A percentile compares a stretch with the other conserved stretches of the same genome.
These are phyloP conservation scores for Eciton burchellii DNA, from an alignment of 1,140 invertebrate species.

Conservation along the genomic window DNA sequence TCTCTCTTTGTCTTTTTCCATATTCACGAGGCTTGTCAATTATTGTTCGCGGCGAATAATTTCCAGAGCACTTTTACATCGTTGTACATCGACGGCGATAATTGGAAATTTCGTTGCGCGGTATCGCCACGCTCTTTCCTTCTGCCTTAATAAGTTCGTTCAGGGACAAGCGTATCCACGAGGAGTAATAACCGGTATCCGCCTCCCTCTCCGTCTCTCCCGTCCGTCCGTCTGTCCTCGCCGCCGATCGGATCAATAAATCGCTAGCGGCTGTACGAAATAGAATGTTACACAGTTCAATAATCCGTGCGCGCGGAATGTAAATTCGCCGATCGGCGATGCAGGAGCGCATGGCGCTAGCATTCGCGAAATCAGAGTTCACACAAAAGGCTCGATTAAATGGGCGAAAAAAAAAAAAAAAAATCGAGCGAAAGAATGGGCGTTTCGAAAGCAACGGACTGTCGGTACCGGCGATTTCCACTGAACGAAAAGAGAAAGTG, in stretches of 20 bases:
- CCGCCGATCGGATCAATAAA: slow-evolving; percentile 55
- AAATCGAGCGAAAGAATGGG: slow-evolving; percentile 7
- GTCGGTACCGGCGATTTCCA: slow-evolving; percentile 10
- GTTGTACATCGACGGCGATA: slow-evolving; percentile 37
- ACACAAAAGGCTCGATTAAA: slow-evolving; percentile 37
- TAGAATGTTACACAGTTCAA: slow-evolving; percentile 61
- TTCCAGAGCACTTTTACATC: slow-evolving; percentile 42
- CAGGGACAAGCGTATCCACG: slow-evolving; percentile 51
- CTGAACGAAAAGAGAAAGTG: background rate
- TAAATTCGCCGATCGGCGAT: slow-evolving; percentile 43
- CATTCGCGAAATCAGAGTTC: slow-evolving; percentile 54
- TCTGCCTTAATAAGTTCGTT: slow-evolving; percentile 30
- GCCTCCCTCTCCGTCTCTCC: background rate
- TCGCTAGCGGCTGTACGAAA: slow-evolving; percentile 61
- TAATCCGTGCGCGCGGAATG: slow-evolving; percentile 52
- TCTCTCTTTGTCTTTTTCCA: slow-evolving; percentile 30
- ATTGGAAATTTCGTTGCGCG: slow-evolving; percentile 41
- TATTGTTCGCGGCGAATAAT: slow-evolving; percentile 50
- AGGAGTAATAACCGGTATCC: slow-evolving; percentile 57
- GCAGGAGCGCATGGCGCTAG: slow-evolving; percentile 37
- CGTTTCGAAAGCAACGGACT: slow-evolving; percentile 9
- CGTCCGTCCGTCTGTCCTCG: too few species aligned
- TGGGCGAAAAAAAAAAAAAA: slow-evolving; percentile 8
- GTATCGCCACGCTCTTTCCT: slow-evolving; percentile 11
- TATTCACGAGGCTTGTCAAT: slow-evolving; percentile 42